Evolutionary conservation across 2,113 vertebrate genomes (phyloP).

Genomic region (Tonatia bakeri): DNA sequence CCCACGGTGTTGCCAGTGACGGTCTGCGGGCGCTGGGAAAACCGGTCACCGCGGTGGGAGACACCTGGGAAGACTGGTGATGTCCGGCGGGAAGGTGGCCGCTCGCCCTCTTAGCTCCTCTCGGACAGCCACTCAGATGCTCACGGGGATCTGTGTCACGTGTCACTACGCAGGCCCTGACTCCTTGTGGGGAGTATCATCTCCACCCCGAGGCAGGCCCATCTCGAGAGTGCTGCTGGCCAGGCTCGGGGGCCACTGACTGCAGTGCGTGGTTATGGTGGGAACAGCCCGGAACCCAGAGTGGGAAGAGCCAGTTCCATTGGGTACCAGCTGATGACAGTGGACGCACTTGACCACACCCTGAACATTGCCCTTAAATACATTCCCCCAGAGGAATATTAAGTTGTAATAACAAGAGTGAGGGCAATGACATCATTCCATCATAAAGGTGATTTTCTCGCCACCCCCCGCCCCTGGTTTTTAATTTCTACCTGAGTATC

Average conservation of each 20-base stretch:
- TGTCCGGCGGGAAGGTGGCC: accelerated
- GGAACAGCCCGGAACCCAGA: background rate
- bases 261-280: background rate
- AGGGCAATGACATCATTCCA: background rate
- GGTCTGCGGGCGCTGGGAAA: background rate
- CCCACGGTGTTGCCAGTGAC: accelerated
- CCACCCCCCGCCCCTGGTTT: background rate
- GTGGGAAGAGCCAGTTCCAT: background rate
- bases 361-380: background rate
- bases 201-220: background rate
- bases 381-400: background rate
- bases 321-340: background rate
- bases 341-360: accelerated
- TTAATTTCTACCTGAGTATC: background rate
- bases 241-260: background rate
- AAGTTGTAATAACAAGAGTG: background rate
- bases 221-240: background rate
- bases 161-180: background rate
- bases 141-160: background rate
- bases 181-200: background rate
- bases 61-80: background rate
- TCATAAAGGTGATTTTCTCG: background rate
- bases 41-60: too few species aligned
- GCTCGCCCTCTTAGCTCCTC: background rate
- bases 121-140: accelerated